These are phyloP conservation scores for Ctenodactylus gundi DNA, from an alignment of 2,113 vertebrate genomes.

Conservation along the genomic window DNA sequence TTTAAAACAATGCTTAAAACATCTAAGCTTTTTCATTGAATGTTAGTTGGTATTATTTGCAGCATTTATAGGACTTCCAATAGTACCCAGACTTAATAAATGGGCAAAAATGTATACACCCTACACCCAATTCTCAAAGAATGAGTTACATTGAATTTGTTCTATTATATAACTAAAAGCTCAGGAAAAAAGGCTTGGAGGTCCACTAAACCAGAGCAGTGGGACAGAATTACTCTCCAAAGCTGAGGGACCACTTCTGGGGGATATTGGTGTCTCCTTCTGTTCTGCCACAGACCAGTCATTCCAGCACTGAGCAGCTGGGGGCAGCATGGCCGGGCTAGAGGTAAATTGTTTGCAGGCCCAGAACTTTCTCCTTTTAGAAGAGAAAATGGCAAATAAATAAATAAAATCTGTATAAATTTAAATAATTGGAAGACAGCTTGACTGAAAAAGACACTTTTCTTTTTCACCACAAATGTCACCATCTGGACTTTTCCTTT, in stretches of 20 bases:
- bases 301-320: neutral
- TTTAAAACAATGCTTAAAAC: constrained; percentile 16
- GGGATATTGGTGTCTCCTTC: neutral
- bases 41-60: constrained; percentile 26
- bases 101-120: neutral
- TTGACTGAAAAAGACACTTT: constrained; percentile 82
- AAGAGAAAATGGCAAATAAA: constrained; percentile 77
- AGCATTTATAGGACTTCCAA: neutral
- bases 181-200: neutral
- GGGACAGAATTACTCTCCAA: neutral
- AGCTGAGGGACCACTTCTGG: neutral
- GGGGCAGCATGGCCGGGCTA: neutral
- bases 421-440: constrained; percentile 82
- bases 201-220: neutral
- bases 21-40: constrained; percentile 7
- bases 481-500: constrained; percentile 83
- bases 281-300: neutral
- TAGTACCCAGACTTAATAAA: neutral
- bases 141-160: neutral
- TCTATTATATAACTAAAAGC: constrained; percentile 20
- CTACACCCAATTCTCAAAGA: neutral
- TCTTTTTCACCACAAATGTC: constrained; percentile 82
- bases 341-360: neutral
- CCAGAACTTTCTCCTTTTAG: constrained; percentile 55
- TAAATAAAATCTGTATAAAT: constrained; percentile 80